Evolutionary conservation across 2,888 invertebrate species (phyloP).

Genomic region (Smittia aterrima): DNA sequence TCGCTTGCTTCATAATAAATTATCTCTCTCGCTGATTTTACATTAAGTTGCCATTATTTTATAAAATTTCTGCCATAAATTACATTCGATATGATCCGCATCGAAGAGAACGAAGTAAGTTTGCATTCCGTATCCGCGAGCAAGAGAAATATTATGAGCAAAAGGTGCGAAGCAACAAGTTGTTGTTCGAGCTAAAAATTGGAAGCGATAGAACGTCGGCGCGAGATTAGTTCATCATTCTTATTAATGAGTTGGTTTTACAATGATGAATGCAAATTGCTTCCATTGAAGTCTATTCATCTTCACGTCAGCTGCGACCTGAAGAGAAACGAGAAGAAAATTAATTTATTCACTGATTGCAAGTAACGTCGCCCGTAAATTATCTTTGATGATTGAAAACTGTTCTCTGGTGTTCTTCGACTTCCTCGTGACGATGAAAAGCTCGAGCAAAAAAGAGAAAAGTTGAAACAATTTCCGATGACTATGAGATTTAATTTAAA

Average conservation of each 20-base stretch:
- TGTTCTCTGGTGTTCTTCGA: too few species aligned
- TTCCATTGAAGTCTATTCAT: not conserved
- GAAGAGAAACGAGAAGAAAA: not conserved
- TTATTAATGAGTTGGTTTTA: constrained; percentile 10
- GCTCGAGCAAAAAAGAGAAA: too few species aligned
- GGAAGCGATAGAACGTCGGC: not conserved
- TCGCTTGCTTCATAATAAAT: too few species aligned
- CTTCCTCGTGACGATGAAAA: too few species aligned
- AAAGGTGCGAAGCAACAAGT: not conserved
- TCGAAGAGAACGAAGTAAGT: not conserved
- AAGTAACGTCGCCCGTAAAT: not conserved
- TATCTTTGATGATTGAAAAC: not conserved
- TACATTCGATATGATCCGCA: constrained; percentile 21
- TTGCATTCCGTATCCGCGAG: too few species aligned
- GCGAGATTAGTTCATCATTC: not conserved
- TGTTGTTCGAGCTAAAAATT: not conserved
- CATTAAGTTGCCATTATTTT: too few species aligned
- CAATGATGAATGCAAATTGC: not conserved
- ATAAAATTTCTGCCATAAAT: not conserved
- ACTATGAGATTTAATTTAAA: too few species aligned
- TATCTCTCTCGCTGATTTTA: too few species aligned
- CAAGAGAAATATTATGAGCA: not conserved
- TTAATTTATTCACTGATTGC: constrained; percentile 7
- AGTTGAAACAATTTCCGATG: too few species aligned
- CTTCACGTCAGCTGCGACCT: not conserved